These are phyloP conservation scores for Bungarus multicinctus DNA, from an alignment of 2,113 vertebrate genomes.

Conservation along the genomic window DNA sequence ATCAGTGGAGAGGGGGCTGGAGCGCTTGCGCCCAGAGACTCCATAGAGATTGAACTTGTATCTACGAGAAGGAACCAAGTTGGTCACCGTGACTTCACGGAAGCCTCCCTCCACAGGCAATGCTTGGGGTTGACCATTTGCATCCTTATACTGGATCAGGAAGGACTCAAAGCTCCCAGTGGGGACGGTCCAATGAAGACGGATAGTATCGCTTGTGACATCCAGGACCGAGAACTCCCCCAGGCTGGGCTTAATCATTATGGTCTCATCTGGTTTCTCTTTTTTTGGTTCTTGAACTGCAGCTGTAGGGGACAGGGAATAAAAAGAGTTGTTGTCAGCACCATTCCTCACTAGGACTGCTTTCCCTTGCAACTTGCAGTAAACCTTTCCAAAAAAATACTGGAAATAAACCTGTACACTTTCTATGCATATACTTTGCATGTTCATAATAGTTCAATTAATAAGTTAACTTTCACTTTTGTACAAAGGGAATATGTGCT, in stretches of 20 bases:
- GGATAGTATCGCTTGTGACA: slow-evolving; percentile 36
- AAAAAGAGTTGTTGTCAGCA: not conserved
- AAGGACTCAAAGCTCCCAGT: slow-evolving; percentile 44
- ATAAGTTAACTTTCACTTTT: not conserved
- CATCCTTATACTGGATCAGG: slow-evolving; percentile 37
- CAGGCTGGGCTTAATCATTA: slow-evolving; percentile 6
- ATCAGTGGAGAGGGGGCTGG: slow-evolving; percentile 32
- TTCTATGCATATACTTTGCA: not conserved
- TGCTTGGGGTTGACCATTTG: slow-evolving; percentile 28
- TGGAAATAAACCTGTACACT: not conserved
- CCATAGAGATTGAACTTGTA: slow-evolving; percentile 65
- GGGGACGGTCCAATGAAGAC: slow-evolving; percentile 37
- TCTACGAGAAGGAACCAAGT: slow-evolving; percentile 44
- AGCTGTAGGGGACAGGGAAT: not conserved
- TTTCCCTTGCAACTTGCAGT: not conserved
- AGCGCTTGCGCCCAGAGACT: slow-evolving; percentile 14
- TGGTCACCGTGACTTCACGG: slow-evolving; percentile 19
- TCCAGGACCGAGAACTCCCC: slow-evolving; percentile 21
- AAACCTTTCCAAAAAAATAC: not conserved
- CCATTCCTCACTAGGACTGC: not conserved
- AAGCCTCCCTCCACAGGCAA: slow-evolving; percentile 43
- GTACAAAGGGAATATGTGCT: not conserved
- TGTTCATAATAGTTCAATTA: not conserved
- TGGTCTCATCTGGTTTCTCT: not conserved
- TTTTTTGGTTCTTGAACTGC: not conserved